Percentiles rank a stretch among this genome's conserved stretches.
Evolutionary conservation across 2,888 invertebrate species (phyloP).

Genomic region (Proisotoma minuta): DNA sequence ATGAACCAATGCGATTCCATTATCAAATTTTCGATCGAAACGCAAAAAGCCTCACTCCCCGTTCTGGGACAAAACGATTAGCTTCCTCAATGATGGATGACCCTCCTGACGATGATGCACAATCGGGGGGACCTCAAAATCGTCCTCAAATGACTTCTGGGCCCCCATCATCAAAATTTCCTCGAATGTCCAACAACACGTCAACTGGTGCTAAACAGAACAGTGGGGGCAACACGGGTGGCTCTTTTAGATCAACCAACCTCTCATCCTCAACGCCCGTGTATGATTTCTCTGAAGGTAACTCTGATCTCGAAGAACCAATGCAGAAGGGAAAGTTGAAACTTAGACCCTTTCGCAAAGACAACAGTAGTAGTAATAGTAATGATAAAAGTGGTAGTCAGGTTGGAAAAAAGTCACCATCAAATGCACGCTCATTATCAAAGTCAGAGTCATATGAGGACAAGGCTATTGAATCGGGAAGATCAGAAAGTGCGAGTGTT

Average conservation of each 20-base stretch:
- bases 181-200: constrained; percentile 38
- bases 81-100: constrained; percentile 46
- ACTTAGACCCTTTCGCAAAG: background rate
- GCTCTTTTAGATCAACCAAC: constrained; percentile 7
- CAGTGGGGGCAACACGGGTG: background rate
- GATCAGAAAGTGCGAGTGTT: background rate
- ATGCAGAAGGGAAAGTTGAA: background rate
- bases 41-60: constrained; percentile 29
- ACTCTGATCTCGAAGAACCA: constrained; percentile 1
- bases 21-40: constrained; percentile 47
- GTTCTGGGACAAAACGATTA: constrained; percentile 44
- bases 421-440: background rate
- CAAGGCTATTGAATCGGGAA: background rate
- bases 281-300: constrained; percentile 13
- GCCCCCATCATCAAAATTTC: constrained; percentile 43
- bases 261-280: constrained; percentile 3
- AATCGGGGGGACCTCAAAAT: constrained; percentile 38
- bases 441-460: background rate
- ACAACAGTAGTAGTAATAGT: constrained; percentile 5
- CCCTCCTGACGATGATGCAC: constrained; percentile 44
- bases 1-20: constrained; percentile 47
- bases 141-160: constrained; percentile 38
- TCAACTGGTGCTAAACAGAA: constrained; percentile 22
- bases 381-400: constrained; percentile 14
- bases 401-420: constrained; percentile 7